Percentiles rank a stretch among this genome's conserved stretches.
Conservation (phyloP, 2,113 vertebrate species). For the Bothrops jararaca region DNA sequence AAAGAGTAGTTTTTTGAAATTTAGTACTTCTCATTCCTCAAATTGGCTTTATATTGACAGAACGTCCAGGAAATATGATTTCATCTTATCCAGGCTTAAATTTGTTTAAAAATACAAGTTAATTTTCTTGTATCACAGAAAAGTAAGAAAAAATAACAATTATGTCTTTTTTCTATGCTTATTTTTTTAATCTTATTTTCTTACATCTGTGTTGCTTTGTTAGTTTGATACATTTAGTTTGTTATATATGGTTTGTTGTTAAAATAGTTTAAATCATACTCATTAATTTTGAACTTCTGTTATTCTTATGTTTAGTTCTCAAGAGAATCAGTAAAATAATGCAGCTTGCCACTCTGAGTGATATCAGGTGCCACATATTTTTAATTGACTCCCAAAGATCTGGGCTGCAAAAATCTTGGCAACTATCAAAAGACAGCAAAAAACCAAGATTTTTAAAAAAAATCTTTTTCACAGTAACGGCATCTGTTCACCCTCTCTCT, state of each 20-base stretch:
- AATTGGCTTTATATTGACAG: background rate
- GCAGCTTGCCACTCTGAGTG: constrained; percentile 41
- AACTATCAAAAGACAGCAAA: too few relatives aligned
- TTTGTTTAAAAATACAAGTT: background rate
- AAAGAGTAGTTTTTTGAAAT: background rate
- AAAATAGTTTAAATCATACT: background rate
- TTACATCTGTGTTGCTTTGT: background rate
- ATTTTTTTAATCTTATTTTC: background rate
- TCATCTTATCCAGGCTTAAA: background rate
- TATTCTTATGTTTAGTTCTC: background rate
- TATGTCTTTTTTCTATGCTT: background rate
- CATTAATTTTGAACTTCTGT: background rate
- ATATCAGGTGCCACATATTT: constrained; percentile 47
- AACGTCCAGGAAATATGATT: background rate
- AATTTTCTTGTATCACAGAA: background rate
- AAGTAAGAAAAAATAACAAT: background rate
- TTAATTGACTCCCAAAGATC: constrained; percentile 41
- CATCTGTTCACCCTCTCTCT: too few relatives aligned
- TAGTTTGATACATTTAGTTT: background rate
- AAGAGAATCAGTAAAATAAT: constrained; percentile 35
- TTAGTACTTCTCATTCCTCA: background rate
- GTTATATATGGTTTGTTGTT: background rate
- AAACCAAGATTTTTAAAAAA: too few relatives aligned
- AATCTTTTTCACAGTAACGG: too few relatives aligned
- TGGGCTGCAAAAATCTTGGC: too few relatives aligned